Evolutionary conservation across 1,140 invertebrate species (phyloP).

Genomic region (Telenomus remus): DNA sequence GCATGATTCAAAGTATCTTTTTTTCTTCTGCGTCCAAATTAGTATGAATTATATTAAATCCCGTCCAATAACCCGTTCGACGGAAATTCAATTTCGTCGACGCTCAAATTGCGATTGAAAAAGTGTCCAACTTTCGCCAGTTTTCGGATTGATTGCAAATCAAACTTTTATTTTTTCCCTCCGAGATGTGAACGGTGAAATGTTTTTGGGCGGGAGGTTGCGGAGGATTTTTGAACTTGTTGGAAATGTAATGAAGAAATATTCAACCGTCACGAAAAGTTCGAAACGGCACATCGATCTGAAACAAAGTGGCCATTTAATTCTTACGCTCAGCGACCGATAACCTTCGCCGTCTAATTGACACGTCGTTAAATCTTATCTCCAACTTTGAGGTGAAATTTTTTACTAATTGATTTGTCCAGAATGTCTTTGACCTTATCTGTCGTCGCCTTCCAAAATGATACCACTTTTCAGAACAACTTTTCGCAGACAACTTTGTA

Average conservation of each 20-base stretch:
- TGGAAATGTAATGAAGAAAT: no score
- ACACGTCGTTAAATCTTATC: conserved; percentile 32
- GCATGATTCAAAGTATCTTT: conserved; percentile 2
- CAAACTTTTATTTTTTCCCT: no score
- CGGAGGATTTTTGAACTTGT: no score
- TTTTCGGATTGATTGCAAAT: no score
- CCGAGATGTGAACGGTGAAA: no score
- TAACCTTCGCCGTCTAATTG: conserved; percentile 17
- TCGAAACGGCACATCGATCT: no score
- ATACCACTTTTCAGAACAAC: neutral
- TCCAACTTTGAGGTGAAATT: conserved; percentile 16
- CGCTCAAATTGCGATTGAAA: neutral
- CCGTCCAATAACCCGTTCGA: no score
- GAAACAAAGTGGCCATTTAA: conserved; percentile 25
- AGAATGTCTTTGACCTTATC: conserved; percentile 13
- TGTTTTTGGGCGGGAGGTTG: no score
- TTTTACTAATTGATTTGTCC: conserved; percentile 41
- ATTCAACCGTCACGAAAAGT: no score
- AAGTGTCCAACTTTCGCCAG: no score
- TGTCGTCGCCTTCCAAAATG: conserved; percentile 1
- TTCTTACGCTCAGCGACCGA: conserved; percentile 4
- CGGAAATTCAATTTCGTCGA: conserved; percentile 1
- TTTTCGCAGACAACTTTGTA: no score
- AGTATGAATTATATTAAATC: conserved; percentile 4
- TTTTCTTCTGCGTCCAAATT: neutral